These are phyloP conservation scores for Coenonympha glycerion DNA, from an alignment of 2,888 invertebrate species.

Conservation along the genomic window DNA sequence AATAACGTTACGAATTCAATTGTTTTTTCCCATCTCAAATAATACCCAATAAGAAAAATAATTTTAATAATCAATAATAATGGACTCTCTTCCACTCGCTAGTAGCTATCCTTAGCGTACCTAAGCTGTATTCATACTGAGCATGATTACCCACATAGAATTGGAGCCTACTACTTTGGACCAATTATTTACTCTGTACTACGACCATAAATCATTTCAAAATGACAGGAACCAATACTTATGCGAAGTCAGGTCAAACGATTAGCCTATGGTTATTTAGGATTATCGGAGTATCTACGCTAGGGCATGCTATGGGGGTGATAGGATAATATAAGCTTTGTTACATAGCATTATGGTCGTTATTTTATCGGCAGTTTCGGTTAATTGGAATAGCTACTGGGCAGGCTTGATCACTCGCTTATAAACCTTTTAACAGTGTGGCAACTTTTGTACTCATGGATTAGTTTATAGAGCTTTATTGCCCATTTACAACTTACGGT, in stretches of 20 bases:
- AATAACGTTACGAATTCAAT: too few species aligned
- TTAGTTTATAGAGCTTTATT: too few species aligned
- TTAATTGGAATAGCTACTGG: constrained; percentile 25
- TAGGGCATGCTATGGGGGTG: background rate
- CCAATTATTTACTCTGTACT: constrained; percentile 2
- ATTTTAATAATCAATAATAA: too few species aligned
- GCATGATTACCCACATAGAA: background rate
- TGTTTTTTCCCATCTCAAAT: too few species aligned
- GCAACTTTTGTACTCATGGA: too few species aligned
- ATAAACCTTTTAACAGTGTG: constrained; percentile 30
- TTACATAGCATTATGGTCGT: constrained; percentile 11
- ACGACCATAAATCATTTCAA: constrained; percentile 26
- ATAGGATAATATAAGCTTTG: constrained; percentile 9
- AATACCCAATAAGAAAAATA: too few species aligned
- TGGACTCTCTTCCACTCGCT: too few species aligned
- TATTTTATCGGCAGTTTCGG: constrained; percentile 10
- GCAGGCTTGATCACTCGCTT: constrained; percentile 29
- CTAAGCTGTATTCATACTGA: background rate
- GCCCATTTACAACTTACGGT: too few species aligned
- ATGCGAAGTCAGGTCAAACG: constrained; percentile 29
- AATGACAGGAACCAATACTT: constrained; percentile 28
- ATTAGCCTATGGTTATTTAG: constrained; percentile 33
- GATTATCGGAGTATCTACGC: constrained; percentile 17
- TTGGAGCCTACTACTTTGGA: constrained; percentile 1
- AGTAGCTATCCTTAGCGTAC: too few species aligned